Evolutionary conservation across 2,888 invertebrate species (phyloP).

Genomic region (Diaprepes abbreviatus): DNA sequence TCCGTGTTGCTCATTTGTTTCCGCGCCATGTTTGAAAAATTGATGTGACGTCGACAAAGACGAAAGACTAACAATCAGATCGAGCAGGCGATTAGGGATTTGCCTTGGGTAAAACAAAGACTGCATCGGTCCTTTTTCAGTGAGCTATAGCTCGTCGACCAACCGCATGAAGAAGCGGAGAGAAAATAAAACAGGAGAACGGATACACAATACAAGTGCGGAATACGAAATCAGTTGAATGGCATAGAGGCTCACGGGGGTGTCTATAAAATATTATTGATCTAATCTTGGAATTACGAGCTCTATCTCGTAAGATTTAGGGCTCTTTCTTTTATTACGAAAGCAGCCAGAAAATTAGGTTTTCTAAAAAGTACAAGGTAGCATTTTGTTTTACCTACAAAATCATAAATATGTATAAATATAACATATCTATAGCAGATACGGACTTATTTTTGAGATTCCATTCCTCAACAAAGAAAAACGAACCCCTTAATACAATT

Average conservation of each 20-base stretch:
- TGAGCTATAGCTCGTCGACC: constrained; percentile 64
- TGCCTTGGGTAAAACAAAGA: constrained; percentile 58
- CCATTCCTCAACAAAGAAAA: too few relatives aligned
- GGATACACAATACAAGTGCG: constrained; percentile 62
- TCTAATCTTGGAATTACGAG: constrained; percentile 47
- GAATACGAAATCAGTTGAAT: constrained; percentile 64
- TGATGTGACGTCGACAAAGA: constrained; percentile 69
- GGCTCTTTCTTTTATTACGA: constrained; percentile 4
- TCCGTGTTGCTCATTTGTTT: constrained; percentile 69
- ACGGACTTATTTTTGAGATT: too few relatives aligned
- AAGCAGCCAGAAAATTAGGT: not conserved
- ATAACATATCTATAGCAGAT: too few relatives aligned
- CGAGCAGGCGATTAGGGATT: constrained; percentile 61
- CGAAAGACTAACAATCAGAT: constrained; percentile 66
- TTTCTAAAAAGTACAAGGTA: not conserved
- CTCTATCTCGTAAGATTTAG: constrained; percentile 20
- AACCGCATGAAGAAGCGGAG: constrained; percentile 63
- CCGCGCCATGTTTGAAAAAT: constrained; percentile 68
- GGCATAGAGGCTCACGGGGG: constrained; percentile 26
- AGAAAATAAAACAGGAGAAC: constrained; percentile 65
- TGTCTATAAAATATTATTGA: constrained; percentile 49
- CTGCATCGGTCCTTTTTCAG: constrained; percentile 56
- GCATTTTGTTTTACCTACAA: too few relatives aligned
- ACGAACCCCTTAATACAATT: too few relatives aligned
- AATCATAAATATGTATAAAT: too few relatives aligned